Evolutionary conservation across 1,140 invertebrate species (phyloP), one percentile per base, ranked within the genome.

Genomic region (Pectinophora gossypiella): DNA sequence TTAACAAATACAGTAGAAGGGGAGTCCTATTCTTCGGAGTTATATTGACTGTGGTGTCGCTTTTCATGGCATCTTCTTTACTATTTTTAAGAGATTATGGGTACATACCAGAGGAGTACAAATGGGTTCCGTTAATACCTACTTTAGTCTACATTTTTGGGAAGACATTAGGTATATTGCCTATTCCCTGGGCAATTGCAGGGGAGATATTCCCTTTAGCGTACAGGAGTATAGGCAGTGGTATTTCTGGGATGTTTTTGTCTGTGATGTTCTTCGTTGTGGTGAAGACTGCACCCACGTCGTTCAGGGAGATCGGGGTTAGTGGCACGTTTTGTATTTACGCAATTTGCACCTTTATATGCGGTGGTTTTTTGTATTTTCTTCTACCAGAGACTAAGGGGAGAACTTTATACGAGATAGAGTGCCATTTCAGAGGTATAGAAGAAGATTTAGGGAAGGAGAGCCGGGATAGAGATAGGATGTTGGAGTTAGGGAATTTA

Each of bases 381-480:
- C 84, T 92, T 12, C 74, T 94, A 0, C 93, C 93, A 2, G 93
- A 94, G 72, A 94, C 93, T 0, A 93, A 92, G 72, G 92, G 92
- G 2, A 91, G 90, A 59, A 90, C 88, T 1, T 75, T 94, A 27
- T 91, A 93, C 59, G 92, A 94, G 64, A 92, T 94, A 19, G 88
- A 89, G 56, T 85, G 86, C 27, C 68, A 84, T 22, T 87, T 87
- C 18, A 82, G 67, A 60, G 78, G 81, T 0, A 57, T 72, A 7
- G 67, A 61, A 19, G 48, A 55, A 15, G 59, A 66, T 5, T 42
- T 35, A 3, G 44, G 22, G 2, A 59, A 64, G 1, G 68, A 71
- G 19, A 32, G 56, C 0, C 23, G 50, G 51, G 80, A 86, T 54
- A 76, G 69, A 38, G 74, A 73, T 21, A 79, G 63, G 46, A 86